These are phyloP conservation scores for Eupithecia insigniata DNA, from an alignment of 2,888 invertebrate species.

Conservation along the genomic window DNA sequence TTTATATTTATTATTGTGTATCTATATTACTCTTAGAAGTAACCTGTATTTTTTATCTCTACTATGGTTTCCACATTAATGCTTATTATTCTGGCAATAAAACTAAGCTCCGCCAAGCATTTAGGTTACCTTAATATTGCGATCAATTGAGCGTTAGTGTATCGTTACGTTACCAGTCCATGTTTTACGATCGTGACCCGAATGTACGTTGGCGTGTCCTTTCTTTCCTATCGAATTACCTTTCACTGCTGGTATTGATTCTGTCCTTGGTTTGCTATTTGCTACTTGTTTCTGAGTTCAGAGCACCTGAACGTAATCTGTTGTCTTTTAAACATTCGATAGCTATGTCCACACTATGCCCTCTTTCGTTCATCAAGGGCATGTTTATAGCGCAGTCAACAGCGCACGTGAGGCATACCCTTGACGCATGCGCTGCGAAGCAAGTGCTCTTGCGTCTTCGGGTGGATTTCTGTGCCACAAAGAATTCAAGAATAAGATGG, in stretches of 20 bases:
- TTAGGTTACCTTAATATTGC: slow-evolving; percentile 30
- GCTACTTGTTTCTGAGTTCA: slow-evolving; percentile 13
- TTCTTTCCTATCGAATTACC: slow-evolving; percentile 53
- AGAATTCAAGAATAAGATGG: too few species aligned
- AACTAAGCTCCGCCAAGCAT: slow-evolving; percentile 21
- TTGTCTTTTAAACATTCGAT: neutral
- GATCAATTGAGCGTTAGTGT: slow-evolving; percentile 45
- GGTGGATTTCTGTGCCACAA: too few species aligned
- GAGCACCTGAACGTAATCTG: slow-evolving; percentile 2
- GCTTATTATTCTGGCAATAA: slow-evolving; percentile 19
- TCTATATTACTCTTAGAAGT: neutral
- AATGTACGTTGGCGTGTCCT: slow-evolving; percentile 50
- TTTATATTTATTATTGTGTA: neutral
- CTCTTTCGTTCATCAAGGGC: too few species aligned
- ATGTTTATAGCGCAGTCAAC: too few species aligned
- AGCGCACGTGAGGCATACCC: too few species aligned
- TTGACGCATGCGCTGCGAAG: too few species aligned
- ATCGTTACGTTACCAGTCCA: slow-evolving; percentile 45
- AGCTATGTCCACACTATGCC: too few species aligned
- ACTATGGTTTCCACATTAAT: slow-evolving; percentile 6
- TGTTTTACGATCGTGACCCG: slow-evolving; percentile 56
- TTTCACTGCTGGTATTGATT: slow-evolving; percentile 41
- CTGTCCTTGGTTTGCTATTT: slow-evolving; percentile 30
- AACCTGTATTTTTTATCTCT: neutral
- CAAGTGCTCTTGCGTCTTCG: too few species aligned